Evolutionary conservation across 2,888 invertebrate species (phyloP).

Genomic region (Leptinotarsa tumamoca): DNA sequence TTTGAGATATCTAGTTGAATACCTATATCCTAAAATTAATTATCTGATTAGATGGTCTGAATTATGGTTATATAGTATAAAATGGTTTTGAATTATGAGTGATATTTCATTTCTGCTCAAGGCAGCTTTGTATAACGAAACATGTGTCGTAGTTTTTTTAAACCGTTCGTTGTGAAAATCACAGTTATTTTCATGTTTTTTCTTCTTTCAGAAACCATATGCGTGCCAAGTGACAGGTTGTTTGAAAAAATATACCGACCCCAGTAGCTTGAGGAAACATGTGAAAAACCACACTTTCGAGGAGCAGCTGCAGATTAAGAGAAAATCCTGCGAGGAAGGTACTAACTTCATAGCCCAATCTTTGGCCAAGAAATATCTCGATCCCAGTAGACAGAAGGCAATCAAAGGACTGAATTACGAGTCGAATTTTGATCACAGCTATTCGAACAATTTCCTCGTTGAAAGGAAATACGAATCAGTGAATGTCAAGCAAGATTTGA

Average conservation of each 20-base stretch:
- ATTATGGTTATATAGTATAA: no score
- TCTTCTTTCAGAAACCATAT: slow-evolving; percentile 83
- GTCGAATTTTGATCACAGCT: slow-evolving; percentile 56
- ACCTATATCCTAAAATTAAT: no score
- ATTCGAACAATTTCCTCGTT: slow-evolving; percentile 48
- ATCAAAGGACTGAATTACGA: slow-evolving; percentile 44
- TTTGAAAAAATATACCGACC: slow-evolving; percentile 93
- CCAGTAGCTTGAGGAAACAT: slow-evolving; percentile 92
- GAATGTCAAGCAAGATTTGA: slow-evolving; percentile 63
- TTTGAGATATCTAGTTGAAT: no score
- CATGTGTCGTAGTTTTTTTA: no score
- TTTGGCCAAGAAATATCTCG: slow-evolving; percentile 51
- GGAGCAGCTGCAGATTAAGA: slow-evolving; percentile 64
- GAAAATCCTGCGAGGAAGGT: slow-evolving; percentile 50
- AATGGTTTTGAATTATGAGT: no score
- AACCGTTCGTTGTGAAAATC: no score
- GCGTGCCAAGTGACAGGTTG: slow-evolving; percentile 90
- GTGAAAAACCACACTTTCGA: slow-evolving; percentile 81
- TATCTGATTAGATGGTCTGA: no score
- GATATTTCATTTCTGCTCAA: no score
- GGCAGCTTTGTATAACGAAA: no score
- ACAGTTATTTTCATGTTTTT: slow-evolving; percentile 1
- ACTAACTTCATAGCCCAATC: slow-evolving; percentile 41
- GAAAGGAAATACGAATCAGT: slow-evolving; percentile 48
- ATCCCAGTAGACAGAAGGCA: slow-evolving; percentile 55